Evolutionary conservation across 1,140 invertebrate genomes (phyloP).

Genomic region (Hermetia illucens): DNA sequence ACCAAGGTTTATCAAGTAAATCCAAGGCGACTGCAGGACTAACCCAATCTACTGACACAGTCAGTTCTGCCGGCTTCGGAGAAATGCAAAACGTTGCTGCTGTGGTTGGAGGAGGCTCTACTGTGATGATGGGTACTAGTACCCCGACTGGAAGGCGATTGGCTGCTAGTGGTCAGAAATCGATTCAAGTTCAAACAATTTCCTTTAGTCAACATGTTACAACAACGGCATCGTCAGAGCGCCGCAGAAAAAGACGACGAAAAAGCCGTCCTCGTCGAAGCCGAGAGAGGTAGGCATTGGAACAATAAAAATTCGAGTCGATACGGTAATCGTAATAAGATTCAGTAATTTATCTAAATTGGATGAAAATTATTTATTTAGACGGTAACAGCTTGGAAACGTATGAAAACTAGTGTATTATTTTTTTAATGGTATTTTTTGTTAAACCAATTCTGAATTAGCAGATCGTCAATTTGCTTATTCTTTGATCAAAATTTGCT

Average conservation of each 20-base stretch:
- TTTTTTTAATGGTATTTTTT: no score
- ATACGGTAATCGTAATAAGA: conserved; percentile 20
- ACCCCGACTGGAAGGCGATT: conserved; percentile 24
- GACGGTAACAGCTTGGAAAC: neutral
- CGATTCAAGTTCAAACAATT: conserved; percentile 8
- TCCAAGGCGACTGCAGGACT: conserved; percentile 1
- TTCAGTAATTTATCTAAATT: neutral
- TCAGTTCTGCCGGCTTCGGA: conserved; percentile 22
- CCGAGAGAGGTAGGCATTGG: conserved; percentile 22
- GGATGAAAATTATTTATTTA: no score
- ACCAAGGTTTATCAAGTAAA: conserved; percentile 18
- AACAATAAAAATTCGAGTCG: conserved; percentile 17
- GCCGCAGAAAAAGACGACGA: conserved; percentile 18
- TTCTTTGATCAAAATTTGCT: conserved; percentile 16
- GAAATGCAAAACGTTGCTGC: conserved; percentile 19
- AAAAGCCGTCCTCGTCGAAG: conserved; percentile 23
- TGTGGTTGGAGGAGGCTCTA: conserved; percentile 12
- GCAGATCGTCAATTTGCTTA: conserved; percentile 4
- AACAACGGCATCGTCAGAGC: conserved; percentile 24
- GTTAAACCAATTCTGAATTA: neutral
- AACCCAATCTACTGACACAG: conserved; percentile 21
- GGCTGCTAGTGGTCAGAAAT: conserved; percentile 16
- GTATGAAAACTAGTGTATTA: no score
- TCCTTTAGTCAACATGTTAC: conserved; percentile 27
- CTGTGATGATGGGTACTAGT: conserved; percentile 14